Evolutionary conservation across 1,140 invertebrate genomes (phyloP), one percentile per base, ranked within the genome.

Genomic region (Drosophila baimaii): DNA sequence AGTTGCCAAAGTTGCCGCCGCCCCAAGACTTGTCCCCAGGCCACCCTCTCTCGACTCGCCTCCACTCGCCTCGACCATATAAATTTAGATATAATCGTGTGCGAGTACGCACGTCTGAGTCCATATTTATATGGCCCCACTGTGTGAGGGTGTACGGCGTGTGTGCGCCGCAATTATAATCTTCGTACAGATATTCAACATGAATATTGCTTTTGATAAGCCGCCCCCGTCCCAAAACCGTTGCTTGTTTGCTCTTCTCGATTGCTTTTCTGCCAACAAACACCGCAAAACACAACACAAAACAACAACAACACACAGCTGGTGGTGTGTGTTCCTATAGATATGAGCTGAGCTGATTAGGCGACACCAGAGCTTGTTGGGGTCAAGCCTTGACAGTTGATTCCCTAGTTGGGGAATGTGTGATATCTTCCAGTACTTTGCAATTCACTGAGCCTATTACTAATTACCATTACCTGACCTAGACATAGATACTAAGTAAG

Each of bases 141-240:
- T 51, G n/a, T 21, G 39, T 12, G 19, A n/a, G 17, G 19, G 44
- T 65, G 37, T 59, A 46, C 15, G 27, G 46, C 47, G 57, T 37
- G 23, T 59, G 46, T 52, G 55, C 31, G 61, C 33, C 39, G 56
- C 69, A 79, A 75, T 76, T 86, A 78, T 68, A 81, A 78, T 86
- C 69, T 70, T 59, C 44, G 55, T 70, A 69, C 65, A 81, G 74
- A 77, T 61, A 65, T 76, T 77, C 43, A 62, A 61, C 63, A 62
- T 82, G 44, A 51, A 75, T 64, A 83, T 76, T 59, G 71, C 76
- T 59, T 70, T 62, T 86, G 69, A 85, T 86, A 85, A 86, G 74
- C 82, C 58, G 43, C 76, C 61, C 43, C 59, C 68, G 12, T 29
- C 12, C 29, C 49, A 7, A 33, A 33, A 19, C n/a, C 25, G 13